Conservation (phyloP, 2,888 invertebrate genomes). For the Sinelater perroti region DNA sequence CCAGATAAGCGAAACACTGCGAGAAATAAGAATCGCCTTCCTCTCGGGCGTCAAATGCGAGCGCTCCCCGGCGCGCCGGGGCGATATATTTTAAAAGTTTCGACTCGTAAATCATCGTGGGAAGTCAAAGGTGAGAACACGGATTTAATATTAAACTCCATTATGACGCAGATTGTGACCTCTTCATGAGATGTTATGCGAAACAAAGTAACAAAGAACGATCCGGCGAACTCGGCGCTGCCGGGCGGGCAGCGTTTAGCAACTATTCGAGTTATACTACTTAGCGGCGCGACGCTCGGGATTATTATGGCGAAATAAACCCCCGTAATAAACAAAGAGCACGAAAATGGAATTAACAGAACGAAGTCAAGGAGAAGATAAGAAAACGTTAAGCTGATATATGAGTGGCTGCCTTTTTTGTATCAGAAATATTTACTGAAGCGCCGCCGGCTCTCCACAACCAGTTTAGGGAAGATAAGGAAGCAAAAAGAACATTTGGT, state of each 20-base stretch:
- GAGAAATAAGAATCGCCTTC: slow-evolving; percentile 39
- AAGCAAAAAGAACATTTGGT: slow-evolving; percentile 9
- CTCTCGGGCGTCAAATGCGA: slow-evolving; percentile 45
- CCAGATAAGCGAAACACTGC: slow-evolving; percentile 43
- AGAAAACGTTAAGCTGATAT: slow-evolving; percentile 28
- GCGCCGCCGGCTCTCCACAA: slow-evolving; percentile 11
- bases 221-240: slow-evolving; percentile 10
- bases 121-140: slow-evolving; percentile 55
- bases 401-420: slow-evolving; percentile 19
- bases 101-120: slow-evolving; percentile 55
- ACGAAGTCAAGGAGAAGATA: slow-evolving; percentile 23
- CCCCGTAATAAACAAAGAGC: slow-evolving; percentile 22
- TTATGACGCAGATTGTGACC: slow-evolving; percentile 45
- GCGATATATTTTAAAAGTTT: slow-evolving; percentile 54
- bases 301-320: slow-evolving; percentile 22
- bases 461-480: slow-evolving; percentile 15
- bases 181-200: slow-evolving; percentile 33
- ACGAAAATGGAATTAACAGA: slow-evolving; percentile 22
- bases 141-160: slow-evolving; percentile 57
- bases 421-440: slow-evolving; percentile 17
- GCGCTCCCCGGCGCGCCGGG: slow-evolving; percentile 44
- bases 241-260: slow-evolving; percentile 6
- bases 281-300: slow-evolving; percentile 7
- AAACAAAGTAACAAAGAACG: slow-evolving; percentile 27
- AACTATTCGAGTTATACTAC: slow-evolving; percentile 18